These are phyloP conservation scores for Schizopygopsis malacanthus DNA, from an alignment of 2,797 vertebrate genomes.

Conservation along the genomic window DNA sequence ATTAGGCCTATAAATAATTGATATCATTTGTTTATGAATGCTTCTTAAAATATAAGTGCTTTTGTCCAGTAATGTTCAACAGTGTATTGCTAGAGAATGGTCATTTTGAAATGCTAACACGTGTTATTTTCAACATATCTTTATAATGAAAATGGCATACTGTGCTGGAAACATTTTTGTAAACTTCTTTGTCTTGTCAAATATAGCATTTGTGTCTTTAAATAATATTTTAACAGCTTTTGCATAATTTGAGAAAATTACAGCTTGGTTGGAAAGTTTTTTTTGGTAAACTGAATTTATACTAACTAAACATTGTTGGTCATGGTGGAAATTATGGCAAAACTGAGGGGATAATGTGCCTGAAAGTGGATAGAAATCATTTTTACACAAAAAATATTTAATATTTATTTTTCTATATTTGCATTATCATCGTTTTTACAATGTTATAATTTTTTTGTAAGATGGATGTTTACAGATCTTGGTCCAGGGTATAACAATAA, in stretches of 20 bases:
- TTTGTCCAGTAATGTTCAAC: not conserved
- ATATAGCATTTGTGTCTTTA: not conserved
- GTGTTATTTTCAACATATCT: not conserved
- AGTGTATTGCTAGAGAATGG: not conserved
- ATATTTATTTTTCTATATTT: not conserved
- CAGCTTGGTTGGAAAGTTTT: not conserved
- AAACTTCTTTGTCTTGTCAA: not conserved
- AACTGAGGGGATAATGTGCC: not conserved
- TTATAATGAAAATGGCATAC: not conserved
- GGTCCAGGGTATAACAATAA: not conserved
- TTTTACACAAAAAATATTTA: not conserved
- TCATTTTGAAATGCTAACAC: not conserved
- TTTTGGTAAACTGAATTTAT: not conserved
- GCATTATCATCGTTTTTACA: not conserved
- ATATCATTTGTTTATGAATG: not conserved
- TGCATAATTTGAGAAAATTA: not conserved
- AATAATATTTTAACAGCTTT: not conserved
- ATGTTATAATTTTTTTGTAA: too few species aligned
- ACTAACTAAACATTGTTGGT: not conserved
- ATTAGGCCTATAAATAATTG: not conserved
- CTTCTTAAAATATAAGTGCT: constrained; percentile 20
- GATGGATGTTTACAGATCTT: not conserved
- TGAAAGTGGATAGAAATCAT: not conserved
- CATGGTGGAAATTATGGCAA: not conserved
- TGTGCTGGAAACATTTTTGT: not conserved